Conservation (phyloP, 1,140 invertebrate genomes). For the Papilio helenus region DNA sequence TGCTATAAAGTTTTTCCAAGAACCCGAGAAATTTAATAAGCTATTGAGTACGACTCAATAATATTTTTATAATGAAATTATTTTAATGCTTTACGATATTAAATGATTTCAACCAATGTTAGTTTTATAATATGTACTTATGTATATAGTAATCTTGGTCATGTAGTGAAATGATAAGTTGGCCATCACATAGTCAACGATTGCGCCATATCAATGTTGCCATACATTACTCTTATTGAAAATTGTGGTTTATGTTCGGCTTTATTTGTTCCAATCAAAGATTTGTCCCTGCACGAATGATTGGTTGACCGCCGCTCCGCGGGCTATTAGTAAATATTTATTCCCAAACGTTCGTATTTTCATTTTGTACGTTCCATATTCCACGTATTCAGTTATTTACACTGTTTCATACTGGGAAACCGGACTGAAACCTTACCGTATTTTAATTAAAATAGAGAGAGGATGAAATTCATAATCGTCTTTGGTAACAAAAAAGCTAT, state of each 20-base stretch:
- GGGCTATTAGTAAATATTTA: conserved; percentile 8
- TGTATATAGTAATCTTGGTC: background rate
- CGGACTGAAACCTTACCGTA: background rate
- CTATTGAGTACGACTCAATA: background rate
- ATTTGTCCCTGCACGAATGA: conserved; percentile 1
- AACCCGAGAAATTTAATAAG: background rate
- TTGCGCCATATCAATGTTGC: background rate
- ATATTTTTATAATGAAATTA: too few species aligned
- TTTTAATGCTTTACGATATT: too few species aligned
- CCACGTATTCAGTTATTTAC: background rate
- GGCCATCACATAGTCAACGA: background rate
- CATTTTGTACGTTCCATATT: conserved; percentile 18
- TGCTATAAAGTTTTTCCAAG: background rate
- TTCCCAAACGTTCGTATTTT: background rate
- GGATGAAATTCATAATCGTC: too few species aligned
- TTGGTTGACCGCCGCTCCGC: background rate
- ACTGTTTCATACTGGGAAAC: background rate
- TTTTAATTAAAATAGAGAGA: background rate
- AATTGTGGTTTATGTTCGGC: background rate
- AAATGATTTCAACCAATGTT: too few species aligned
- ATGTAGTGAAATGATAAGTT: background rate
- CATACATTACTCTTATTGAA: background rate
- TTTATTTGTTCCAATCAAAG: conserved; percentile 20
- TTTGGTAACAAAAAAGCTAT: too few species aligned
- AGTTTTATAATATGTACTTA: too few species aligned